These are phyloP conservation scores for Ptychoptera contaminata DNA, from an alignment of 2,888 invertebrate genomes.

Conservation along the genomic window DNA sequence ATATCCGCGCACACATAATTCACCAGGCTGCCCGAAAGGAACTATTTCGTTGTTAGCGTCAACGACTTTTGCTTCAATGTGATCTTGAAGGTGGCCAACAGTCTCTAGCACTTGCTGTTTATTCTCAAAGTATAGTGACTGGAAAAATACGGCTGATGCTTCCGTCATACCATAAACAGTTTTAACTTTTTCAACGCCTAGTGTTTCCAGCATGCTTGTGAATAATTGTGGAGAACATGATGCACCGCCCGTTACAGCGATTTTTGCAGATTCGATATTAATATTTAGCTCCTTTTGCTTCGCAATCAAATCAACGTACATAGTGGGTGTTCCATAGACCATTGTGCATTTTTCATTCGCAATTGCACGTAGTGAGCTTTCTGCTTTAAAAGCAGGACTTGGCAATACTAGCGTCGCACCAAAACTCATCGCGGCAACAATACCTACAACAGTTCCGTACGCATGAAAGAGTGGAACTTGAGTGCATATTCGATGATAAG, in stretches of 20 bases:
- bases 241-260: conserved; percentile 57
- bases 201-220: conserved; percentile 32
- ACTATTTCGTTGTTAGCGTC: conserved; percentile 44
- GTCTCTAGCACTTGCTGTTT: conserved; percentile 30
- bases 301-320: conserved; percentile 62
- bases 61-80: conserved; percentile 41
- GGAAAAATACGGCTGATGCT: conserved; percentile 36
- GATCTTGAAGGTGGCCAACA: conserved; percentile 39
- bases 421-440: conserved; percentile 39
- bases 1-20: conserved; percentile 57
- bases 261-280: conserved; percentile 32
- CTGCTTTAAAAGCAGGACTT: conserved; percentile 40
- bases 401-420: conserved; percentile 48
- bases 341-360: conserved; percentile 53
- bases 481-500: conserved; percentile 34
- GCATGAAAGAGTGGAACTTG: conserved; percentile 74
- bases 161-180: conserved; percentile 45
- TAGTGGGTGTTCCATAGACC: conserved; percentile 68
- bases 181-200: conserved; percentile 34
- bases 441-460: conserved; percentile 52
- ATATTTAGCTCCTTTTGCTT: conserved; percentile 31
- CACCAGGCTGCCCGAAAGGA: conserved; percentile 50
- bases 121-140: conserved; percentile 34
- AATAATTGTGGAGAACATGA: conserved; percentile 47
- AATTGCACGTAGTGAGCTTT: conserved; percentile 44